Evolutionary conservation across 2,113 vertebrate species (phyloP), one percentile per base, ranked within the genome.

Genomic region (Callipepla californica): DNA sequence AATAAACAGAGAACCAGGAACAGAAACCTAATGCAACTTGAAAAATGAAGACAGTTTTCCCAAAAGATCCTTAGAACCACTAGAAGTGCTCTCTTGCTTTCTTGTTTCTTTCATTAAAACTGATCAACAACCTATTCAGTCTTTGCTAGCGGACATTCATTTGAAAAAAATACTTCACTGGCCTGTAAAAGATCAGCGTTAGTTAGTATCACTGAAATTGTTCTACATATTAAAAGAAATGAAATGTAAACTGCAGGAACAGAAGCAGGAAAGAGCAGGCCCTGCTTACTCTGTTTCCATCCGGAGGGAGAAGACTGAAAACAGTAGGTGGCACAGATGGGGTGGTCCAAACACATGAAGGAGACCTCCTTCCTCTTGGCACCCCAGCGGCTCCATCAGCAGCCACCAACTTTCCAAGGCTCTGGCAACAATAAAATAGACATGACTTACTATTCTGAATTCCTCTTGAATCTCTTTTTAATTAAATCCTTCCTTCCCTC

Each of bases 391-490:
- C 59, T 84, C 47, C n/a, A 65, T 47, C 20, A 80, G 36, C 68
- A 82, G 45, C 11, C 18, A 58, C 13, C 21, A 28, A 8, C 44
- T 70, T 91, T 74, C 57, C 68, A 87, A 55, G 38, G 26, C 28
- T 89, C 75, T 73, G 19, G 50, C n/a, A 90, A 38, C 79, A 50
- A 47, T 11, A 85, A 92, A 89, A 58, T 7, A 85, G 58, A 80
- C 13, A 6, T 22, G n/a, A 82, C 26, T 89, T 77, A 19, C 51
- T 96, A 82, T 85, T 87, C 77, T 75, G 69, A 86, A 80, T 80
- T 79, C 28, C 50, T 34, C 38, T 9, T 57, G 50, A 91, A 82
- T 77, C 42, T 91, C 53, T 68, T 92, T 90, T 93, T 93, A 96
- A 93, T 94, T 91, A 95, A 94, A 87, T 26, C 63, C 77, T 89